Base-by-base conservation (phyloP, 2,888 invertebrate genomes). In the Drosophila borealis region DNA sequence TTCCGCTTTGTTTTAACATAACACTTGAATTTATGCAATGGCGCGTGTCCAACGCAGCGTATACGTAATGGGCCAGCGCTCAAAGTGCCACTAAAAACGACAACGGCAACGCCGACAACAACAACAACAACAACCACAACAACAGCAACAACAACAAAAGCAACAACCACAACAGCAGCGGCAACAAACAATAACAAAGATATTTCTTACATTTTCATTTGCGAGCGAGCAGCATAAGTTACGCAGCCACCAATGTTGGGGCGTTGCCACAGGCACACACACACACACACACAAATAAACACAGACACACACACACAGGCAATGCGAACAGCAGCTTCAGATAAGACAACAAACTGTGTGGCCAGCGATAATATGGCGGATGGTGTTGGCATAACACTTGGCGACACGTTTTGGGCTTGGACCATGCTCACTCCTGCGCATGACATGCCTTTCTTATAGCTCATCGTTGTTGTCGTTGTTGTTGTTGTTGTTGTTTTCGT, bases 21-120 rank as follows among this genome's bases (percentile, higher is more conserved):
- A 87, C 88, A 81, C 88, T 89, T 89, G 89, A 83, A 83, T 88
- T 88, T 88, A 89, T 83, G 89, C 89, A 83, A 88, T 89, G 89
- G 89, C 86, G 88, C 88, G 89, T 83, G 82, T 83, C 89, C 82
- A 89, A 89, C 85, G 89, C 85, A 84, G 79, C 83, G 81, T 83
- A 88, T 80, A 84, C 81, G 86, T 80, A 88, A 85, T 83, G 80
- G 82, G 70, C 65, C 62, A 69, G 54, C 83, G 80, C 86, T 88
- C 77, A 80, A 86, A 86, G 81, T 68, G 70, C 68, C 86, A 85
- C 82, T 71, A 80, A 82, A 80, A 82, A 71, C 71, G 77, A 70
- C 79, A 73, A 60, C 67, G 60, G 46, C 57, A 62, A 44, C 50
- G 49, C 50, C 64, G 59, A 51, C 66, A 44, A 63, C 64, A 74